These are phyloP conservation scores for Callosobruchus maculatus DNA, from an alignment of 2,888 invertebrate genomes.

Conservation along the genomic window DNA sequence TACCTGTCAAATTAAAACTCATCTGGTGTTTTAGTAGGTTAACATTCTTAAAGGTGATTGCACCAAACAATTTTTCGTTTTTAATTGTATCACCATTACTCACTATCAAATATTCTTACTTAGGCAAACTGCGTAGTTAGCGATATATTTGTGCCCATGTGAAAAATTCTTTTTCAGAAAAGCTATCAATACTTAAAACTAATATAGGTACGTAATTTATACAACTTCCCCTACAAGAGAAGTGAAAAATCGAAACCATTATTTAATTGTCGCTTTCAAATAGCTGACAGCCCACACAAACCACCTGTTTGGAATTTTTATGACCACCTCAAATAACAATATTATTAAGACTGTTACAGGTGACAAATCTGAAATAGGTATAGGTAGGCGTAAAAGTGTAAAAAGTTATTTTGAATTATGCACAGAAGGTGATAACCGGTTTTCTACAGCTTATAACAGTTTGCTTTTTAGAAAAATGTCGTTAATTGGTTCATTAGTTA, in stretches of 20 bases:
- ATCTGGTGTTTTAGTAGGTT: no score
- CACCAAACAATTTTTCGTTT: no score
- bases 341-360: background rate
- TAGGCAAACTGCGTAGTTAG: no score
- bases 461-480: background rate
- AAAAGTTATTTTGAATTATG: background rate
- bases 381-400: background rate
- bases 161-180: no score
- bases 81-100: no score
- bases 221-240: background rate
- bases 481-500: background rate
- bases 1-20: background rate
- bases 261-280: background rate
- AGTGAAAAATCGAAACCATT: background rate
- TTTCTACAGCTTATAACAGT: background rate
- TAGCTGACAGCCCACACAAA: background rate
- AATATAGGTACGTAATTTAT: no score
- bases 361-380: background rate
- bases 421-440: background rate
- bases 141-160: no score
- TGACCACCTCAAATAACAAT: background rate
- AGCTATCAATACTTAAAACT: no score
- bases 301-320: background rate
- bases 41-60: no score
- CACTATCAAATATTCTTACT: no score